Base-by-base conservation (phyloP, 2,113 vertebrate species). In the Penelope pileata region DNA sequence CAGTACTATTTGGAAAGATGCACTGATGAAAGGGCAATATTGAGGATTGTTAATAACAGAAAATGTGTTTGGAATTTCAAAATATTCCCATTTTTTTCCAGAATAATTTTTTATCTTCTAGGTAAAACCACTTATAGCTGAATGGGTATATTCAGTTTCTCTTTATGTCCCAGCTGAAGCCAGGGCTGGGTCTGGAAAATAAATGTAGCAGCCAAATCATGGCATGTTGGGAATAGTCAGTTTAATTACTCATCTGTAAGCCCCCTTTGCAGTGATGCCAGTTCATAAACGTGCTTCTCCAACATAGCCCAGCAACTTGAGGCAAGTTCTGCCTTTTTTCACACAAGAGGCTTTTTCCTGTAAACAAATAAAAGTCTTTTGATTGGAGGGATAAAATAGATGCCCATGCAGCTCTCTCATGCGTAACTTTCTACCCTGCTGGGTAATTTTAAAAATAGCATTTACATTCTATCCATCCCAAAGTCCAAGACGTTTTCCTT, bases 391-490 rank as follows among this genome's bases (percentile, higher is more conserved):
- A 56, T 59, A 40, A 91, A 95, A 86, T 29, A 81, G 90, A 75
- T 6, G 42, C 76, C 92, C 84, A 68, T 77, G 82, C 90, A 91
- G 79, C 24, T 2, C 83, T 78, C 85, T 83, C 88, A 88, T 51
- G 79, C 16, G 1, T 83, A 91, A 29, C 83, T 88, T 95, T 95
- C 83, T 96, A 23, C 86, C 93, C 94, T 93, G 92, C 93, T 96
- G 92, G 64, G 64, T 92, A 34, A 72, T 84, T 95, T 96, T 93
- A 82, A 93, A 97, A 96, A 96, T 93, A 96, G 96, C 76, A 84
- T 95, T 96, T 97, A 9, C 85, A 90, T 93, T 96, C 88, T 96
- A 45, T 80, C 94, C 96, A 95, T 94, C 95, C 91, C 93, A 91
- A 90, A 96, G 95, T 96, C 93, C 95, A 96, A 62, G 94, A 92